These are phyloP conservation scores for Netelia melanura DNA, from an alignment of 2,888 invertebrate species.

Conservation along the genomic window DNA sequence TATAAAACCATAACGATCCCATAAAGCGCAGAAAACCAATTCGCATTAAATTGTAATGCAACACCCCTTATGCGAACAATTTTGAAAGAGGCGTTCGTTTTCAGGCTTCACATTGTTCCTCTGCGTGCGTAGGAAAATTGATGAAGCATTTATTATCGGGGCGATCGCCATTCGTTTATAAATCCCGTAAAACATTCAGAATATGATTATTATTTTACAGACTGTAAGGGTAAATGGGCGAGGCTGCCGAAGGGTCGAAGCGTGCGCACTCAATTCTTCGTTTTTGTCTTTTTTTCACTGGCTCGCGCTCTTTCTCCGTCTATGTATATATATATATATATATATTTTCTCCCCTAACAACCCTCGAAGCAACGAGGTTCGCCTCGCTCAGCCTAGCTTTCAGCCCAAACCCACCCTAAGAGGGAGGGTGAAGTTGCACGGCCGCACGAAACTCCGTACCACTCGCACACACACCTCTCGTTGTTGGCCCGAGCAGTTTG, in stretches of 20 bases:
- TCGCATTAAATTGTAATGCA: too few relatives aligned
- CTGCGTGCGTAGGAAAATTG: neutral
- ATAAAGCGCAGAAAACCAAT: too few relatives aligned
- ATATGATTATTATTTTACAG: slow-evolving; percentile 56
- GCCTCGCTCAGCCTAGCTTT: slow-evolving; percentile 48
- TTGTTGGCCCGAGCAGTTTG: slow-evolving; percentile 53
- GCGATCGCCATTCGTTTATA: neutral
- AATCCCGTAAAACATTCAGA: slow-evolving; percentile 49
- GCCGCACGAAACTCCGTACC: slow-evolving; percentile 49
- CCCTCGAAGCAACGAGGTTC: slow-evolving; percentile 46
- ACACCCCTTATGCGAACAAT: too few relatives aligned
- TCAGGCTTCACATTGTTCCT: too few relatives aligned
- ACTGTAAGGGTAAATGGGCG: slow-evolving; percentile 25
- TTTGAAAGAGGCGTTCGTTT: too few relatives aligned
- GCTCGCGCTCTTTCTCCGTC: slow-evolving; percentile 21
- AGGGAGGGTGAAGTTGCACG: slow-evolving; percentile 61
- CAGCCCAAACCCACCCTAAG: slow-evolving; percentile 30
- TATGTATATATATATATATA: neutral
- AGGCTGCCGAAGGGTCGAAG: slow-evolving; percentile 40
- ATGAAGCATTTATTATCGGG: slow-evolving; percentile 22
- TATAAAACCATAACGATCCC: neutral
- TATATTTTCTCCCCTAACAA: slow-evolving; percentile 23
- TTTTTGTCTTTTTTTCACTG: slow-evolving; percentile 9
- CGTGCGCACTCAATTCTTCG: slow-evolving; percentile 13
- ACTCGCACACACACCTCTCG: slow-evolving; percentile 43